Evolutionary conservation across 2,888 invertebrate genomes (phyloP).

Genomic region (Abscondita cerata): DNA sequence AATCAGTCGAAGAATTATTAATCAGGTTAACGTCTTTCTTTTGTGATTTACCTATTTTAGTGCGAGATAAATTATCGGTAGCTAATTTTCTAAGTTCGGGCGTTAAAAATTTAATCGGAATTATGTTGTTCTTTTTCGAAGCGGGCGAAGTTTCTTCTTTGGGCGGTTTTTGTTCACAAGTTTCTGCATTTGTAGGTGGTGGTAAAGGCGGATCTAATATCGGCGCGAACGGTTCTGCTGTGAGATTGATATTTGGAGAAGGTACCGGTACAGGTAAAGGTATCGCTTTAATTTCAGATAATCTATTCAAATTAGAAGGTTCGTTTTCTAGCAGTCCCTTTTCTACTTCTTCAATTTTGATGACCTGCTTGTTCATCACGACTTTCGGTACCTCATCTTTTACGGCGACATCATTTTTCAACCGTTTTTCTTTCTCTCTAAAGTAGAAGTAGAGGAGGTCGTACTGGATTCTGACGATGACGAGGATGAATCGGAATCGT

Average conservation of each 20-base stretch:
- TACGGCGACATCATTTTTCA: too few species aligned
- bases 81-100: conserved; percentile 31
- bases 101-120: conserved; percentile 40
- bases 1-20: too few species aligned
- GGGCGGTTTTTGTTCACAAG: conserved; percentile 13
- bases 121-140: conserved; percentile 33
- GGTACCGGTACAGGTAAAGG: conserved; percentile 40
- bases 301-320: background rate
- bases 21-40: too few species aligned
- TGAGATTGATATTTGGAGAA: conserved; percentile 33
- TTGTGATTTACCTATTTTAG: background rate
- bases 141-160: too few species aligned
- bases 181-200: conserved; percentile 19
- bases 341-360: background rate
- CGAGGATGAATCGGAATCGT: conserved; percentile 39
- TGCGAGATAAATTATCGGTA: background rate
- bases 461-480: conserved; percentile 33
- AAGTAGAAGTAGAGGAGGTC: conserved; percentile 36
- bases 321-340: conserved; percentile 1
- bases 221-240: too few species aligned
- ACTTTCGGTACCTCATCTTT: background rate
- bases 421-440: too few species aligned
- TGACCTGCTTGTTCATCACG: background rate
- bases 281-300: conserved; percentile 9
- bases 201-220: background rate